Base-by-base conservation (phyloP, 2,888 invertebrate species). In the Diadegma fenestrale region DNA sequence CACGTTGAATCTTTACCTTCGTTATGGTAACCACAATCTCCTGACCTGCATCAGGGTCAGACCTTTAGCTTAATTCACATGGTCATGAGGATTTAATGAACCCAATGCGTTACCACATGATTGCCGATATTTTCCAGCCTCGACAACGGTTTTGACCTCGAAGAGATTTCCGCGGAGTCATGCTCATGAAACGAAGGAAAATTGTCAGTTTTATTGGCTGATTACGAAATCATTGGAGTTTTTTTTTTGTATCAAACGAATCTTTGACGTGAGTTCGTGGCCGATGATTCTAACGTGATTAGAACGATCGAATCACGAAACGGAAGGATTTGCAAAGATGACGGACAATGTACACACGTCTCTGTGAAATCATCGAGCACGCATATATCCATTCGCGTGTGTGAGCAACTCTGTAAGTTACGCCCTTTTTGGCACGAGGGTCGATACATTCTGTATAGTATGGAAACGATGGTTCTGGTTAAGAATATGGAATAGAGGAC, bases 391-490 rank as follows among this genome's bases (percentile, higher is more conserved):
- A 58, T 63, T 61, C 30, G 8, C 30, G 19, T 43, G 37, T 37
- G 37, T 6, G 43, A 22, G 41, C n/a, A 30, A 12, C 19, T 19
- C 12, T 14, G 2, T 3, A 12, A 30, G 58, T 78, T 78, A 68
- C 43, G 78, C 58, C 78, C 68, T 78, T 78, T 14, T 78, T 19
- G 19, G 19, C n/a, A 45, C 7, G 30, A 43, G n/a, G 43, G 37
- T 71, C 79, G 72, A 64, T 80, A 80, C 43, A 80, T 80, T 72
- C 43, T 51, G 61, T 77, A 83, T 72, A 66, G 61, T 77, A 83
- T 72, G 71, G 37, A 78, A 83, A 83, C 63, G 86, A 87, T 87
- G 82, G 83, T 72, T 83, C 85, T 82, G 81, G 80, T 84, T 78
- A 81, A 85, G 80, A 83, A 86, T 84, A 84, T 68, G 79, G 76